These are phyloP conservation scores for Octonoba sinensis DNA, from an alignment of 2,888 invertebrate genomes.

Conservation along the genomic window DNA sequence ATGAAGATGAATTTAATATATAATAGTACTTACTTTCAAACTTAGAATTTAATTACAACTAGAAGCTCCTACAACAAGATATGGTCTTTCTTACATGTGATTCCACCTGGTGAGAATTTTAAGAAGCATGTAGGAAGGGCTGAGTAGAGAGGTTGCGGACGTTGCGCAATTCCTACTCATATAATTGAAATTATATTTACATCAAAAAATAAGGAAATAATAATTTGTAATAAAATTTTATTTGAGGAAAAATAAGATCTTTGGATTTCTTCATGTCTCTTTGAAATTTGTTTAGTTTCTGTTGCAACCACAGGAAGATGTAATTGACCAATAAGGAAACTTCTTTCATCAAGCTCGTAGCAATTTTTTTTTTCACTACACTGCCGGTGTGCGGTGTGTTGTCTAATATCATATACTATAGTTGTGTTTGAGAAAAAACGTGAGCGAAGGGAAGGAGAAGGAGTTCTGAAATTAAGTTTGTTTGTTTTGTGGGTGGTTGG, in stretches of 20 bases:
- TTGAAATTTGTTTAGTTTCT: slow-evolving; percentile 6
- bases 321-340: slow-evolving; percentile 40
- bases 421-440: slow-evolving; percentile 35
- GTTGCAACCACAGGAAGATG: slow-evolving; percentile 1
- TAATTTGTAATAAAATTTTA: too few species aligned
- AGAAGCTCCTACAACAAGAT: slow-evolving; percentile 13
- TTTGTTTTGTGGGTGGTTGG: slow-evolving; percentile 38
- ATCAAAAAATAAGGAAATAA: too few species aligned
- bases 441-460: slow-evolving; percentile 16
- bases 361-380: slow-evolving; percentile 27
- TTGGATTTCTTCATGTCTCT: slow-evolving; percentile 6
- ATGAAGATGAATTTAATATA: slow-evolving; percentile 13
- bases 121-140: background rate
- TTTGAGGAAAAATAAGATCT: background rate
- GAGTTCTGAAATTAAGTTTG: slow-evolving; percentile 13
- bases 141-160: too few species aligned
- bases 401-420: slow-evolving; percentile 20
- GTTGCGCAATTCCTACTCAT: too few species aligned
- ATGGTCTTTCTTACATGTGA: slow-evolving; percentile 22
- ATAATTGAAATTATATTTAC: too few species aligned
- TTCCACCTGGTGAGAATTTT: slow-evolving; percentile 18
- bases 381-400: slow-evolving; percentile 53
- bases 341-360: slow-evolving; percentile 27
- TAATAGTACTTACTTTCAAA: slow-evolving; percentile 32
- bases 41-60: slow-evolving; percentile 29